Evolutionary conservation across 2,797 vertebrate species (phyloP), one percentile per base, ranked within the genome.

Genomic region (Ambastaia sidthimunki): DNA sequence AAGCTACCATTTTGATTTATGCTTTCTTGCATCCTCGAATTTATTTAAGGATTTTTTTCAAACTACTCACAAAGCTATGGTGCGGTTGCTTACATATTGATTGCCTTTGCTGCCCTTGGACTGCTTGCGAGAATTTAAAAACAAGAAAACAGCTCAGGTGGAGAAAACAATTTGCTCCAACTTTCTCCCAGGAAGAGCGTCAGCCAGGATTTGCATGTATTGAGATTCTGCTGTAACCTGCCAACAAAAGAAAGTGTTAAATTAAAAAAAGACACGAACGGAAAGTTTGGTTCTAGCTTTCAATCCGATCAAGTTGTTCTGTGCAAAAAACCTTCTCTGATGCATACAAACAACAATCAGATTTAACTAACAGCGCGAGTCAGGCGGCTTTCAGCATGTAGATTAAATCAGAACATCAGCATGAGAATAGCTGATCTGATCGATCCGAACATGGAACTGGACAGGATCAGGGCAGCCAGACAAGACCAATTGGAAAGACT

Each of bases 31-130:
- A 74, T 83, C 88, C 71, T n/a, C 52, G 74, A 80, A 78, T 84
- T 84, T 90, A 86, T 90, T 91, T 90, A 87, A 89, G 84, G 82
- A 86, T 77, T 72, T 74, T 21, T 79, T 83, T 85, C 86, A 76
- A 71, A 83, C 82, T 88, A 67, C 74, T 78, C 71, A 86, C 84
- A 82, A 84, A 84, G 81, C 52, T 11, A 1, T 31, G 52, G 77
- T 59, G 76, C 83, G 77, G 13, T 86, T 85, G 87, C 86, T 87
- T 82, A 86, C 82, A 83, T 90, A 89, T 87, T 85, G 90, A 91
- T 86, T 86, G 87, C 80, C 83, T 86, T 52, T 13, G 31, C 28
- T 72, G 72, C 79, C 73, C 80, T 63, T 23, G 72, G 73, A 80
- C 21, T 9, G 47, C 63, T 37, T 75, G 63, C 16, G 3, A 77